Conservation (phyloP, 2,888 invertebrate genomes). For the Apoda limacodes region DNA sequence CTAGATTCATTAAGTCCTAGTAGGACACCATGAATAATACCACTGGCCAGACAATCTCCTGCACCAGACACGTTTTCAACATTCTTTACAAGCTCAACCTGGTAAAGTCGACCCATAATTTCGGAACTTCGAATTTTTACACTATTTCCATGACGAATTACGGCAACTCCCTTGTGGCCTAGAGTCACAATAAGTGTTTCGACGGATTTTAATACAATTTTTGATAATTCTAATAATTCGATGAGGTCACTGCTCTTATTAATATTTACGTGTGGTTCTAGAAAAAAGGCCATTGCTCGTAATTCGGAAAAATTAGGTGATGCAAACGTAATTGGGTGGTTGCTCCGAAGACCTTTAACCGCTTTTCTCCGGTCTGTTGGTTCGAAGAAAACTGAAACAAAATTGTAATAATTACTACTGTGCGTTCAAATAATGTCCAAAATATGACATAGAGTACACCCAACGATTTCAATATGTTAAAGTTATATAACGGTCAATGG, state of each 20-base stretch:
- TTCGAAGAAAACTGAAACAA: constrained; percentile 87
- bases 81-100: constrained; percentile 36
- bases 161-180: constrained; percentile 66
- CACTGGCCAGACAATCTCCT: constrained; percentile 82
- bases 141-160: constrained; percentile 20
- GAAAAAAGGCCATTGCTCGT: constrained; percentile 70
- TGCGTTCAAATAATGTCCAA: too few relatives aligned
- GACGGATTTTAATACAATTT: constrained; percentile 53
- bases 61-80: constrained; percentile 85
- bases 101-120: constrained; percentile 38
- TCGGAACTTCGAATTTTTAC: constrained; percentile 15
- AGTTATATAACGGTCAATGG: too few relatives aligned
- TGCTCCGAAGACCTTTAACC: constrained; percentile 73
- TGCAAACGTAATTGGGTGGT: constrained; percentile 67
- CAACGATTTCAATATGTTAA: too few relatives aligned
- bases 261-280: constrained; percentile 35
- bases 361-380: constrained; percentile 88
- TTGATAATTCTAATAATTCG: constrained; percentile 36
- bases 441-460: too few relatives aligned
- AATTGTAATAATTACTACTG: too few relatives aligned
- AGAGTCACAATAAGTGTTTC: constrained; percentile 73
- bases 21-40: constrained; percentile 75
- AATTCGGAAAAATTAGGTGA: constrained; percentile 88
- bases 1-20: constrained; percentile 62
- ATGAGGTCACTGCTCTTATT: constrained; percentile 22